Base-by-base conservation (phyloP, 2,797 vertebrate species). In the Ispidina picta region DNA sequence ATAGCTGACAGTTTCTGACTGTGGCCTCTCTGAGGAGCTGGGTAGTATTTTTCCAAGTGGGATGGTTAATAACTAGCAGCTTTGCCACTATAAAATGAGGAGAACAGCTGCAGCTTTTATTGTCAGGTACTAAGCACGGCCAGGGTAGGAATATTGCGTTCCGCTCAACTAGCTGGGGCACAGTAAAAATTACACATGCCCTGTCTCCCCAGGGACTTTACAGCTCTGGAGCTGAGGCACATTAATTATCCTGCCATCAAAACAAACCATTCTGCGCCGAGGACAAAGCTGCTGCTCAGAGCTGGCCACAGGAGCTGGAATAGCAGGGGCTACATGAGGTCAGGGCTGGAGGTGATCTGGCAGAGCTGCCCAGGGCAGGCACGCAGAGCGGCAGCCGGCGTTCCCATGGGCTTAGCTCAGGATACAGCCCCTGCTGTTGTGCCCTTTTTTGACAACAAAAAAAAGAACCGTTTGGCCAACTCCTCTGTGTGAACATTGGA, bases 291-390 rank as follows among this genome's bases (percentile, higher is more conserved):
- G 26, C 54, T 60, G 78, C 83, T 86, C 0, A 0, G 60, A 78
- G 75, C 52, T 63, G 84, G 39, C 25, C 82, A 59, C 25, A 3
- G 64, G 77, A 71, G 86, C 65, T 59, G 69, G 29, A 85, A 11
- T 14, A 28, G 3, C 75, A 56, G 87, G 70, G 75, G 81, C 60
- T 58, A 28, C 5, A 5, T 9, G 76, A 95, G 93, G 90, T 78
- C 83, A 75, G 87, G 80, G 39, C 86, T 66, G 69, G 89, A 87
- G 86, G 86, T 80, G 84, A 94, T 72, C 81, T 89, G 92, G 90
- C 90, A 83, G 16, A 54, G 73, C 58, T 77, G 51, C 62, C n/a
- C 3, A 0, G 64, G 75, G 49, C 74, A 71, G 89, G 59, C 91
- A 65, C 0, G 46, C 68, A 19, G 16, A 26, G 83, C 9, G 64